Base-by-base conservation (phyloP, 2,797 vertebrate species). In the Sternarchorhynchus goeldii region DNA sequence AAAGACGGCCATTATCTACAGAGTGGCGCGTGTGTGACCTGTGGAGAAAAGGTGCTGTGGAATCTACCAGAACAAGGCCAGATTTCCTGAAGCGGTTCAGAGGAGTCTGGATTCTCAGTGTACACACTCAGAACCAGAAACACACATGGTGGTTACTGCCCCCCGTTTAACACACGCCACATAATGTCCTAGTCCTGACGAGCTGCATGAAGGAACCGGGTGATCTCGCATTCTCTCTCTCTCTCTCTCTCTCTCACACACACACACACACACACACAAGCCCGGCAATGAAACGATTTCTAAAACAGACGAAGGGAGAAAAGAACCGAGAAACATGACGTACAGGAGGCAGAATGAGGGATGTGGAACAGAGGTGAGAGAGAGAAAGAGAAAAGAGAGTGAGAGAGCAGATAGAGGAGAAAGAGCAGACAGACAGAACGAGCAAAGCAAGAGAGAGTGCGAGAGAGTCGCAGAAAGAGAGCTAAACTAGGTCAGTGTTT, bases 401-500 rank as follows among this genome's bases (percentile, higher is more conserved):
- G 39, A 41, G 39, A 41, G 3, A 41, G 39, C 25, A 41, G 39
- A 6, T 6, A 41, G 39, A 41, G 4, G 10, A 10, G 10, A 41
- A 6, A 41, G 39, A 41, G 6, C 1, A 41, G 6, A 41, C 10
- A 45, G 41, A 45, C 6, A 45, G 41, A 8, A 8, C 7, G 45
- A 50, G 45, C 32, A 45, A 68, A 70, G 17, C 60, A 71, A 14
- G 45, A 50, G 45, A 50, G 45, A 6, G 10, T 41, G 39, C 6
- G 39, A 41, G 39, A 41, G 6, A 41, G 39, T 7, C 4, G 10
- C 6, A 73, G 75, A 72, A 45, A 41, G 65, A 56, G 50, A 64
- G 58, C 69, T 58, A 77, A 79, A 80, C 58, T 63, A 75, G 78
- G 62, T 68, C 1, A 31, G 60, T 18, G 21, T 70, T 66, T 20